Evolutionary conservation across 2,113 vertebrate genomes (phyloP).

Genomic region (Clinocottus analis): DNA sequence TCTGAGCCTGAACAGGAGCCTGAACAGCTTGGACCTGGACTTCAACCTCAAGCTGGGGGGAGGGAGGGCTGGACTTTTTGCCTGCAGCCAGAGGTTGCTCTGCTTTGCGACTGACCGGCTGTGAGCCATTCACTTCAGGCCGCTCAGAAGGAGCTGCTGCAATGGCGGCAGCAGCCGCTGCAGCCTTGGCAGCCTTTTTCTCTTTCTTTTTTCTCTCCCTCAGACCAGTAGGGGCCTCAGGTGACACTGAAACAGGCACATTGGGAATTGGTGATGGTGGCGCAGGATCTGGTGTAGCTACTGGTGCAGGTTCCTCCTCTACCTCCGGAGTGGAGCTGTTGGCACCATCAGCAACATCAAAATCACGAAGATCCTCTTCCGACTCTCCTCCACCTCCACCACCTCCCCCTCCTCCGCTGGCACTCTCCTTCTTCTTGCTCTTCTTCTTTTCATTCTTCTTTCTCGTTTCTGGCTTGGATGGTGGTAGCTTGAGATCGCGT

Average conservation of each 20-base stretch:
- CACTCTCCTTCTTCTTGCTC: conserved; percentile 94
- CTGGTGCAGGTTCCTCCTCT: conserved; percentile 77
- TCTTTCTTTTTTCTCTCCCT: conserved; percentile 95
- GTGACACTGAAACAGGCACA: conserved; percentile 59
- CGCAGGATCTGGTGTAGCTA: conserved; percentile 55
- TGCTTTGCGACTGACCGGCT: conserved; percentile 85
- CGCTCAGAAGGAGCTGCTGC: conserved; percentile 55
- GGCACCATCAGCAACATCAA: conserved; percentile 86
- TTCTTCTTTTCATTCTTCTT: conserved; percentile 97
- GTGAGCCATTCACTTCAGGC: conserved; percentile 87
- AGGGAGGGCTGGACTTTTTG: conserved; percentile 87
- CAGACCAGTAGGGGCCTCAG: conserved; percentile 81
- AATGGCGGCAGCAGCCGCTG: conserved; percentile 4
- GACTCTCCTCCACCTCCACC: conserved; percentile 90
- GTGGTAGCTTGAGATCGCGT: conserved; percentile 89
- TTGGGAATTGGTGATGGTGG: conserved; percentile 54
- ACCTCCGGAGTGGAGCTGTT: conserved; percentile 75
- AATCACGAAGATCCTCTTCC: conserved; percentile 91
- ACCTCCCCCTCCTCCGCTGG: conserved; percentile 85
- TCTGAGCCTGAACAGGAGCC: conserved; percentile 69
- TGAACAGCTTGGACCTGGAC: conserved; percentile 54
- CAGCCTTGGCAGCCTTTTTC: conserved; percentile 85
- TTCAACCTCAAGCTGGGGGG: conserved; percentile 59
- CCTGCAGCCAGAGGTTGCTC: conserved; percentile 84
- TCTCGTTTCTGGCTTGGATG: conserved; percentile 88